Conservation (phyloP, 2,113 vertebrate species). For the Morone chrysops region DNA sequence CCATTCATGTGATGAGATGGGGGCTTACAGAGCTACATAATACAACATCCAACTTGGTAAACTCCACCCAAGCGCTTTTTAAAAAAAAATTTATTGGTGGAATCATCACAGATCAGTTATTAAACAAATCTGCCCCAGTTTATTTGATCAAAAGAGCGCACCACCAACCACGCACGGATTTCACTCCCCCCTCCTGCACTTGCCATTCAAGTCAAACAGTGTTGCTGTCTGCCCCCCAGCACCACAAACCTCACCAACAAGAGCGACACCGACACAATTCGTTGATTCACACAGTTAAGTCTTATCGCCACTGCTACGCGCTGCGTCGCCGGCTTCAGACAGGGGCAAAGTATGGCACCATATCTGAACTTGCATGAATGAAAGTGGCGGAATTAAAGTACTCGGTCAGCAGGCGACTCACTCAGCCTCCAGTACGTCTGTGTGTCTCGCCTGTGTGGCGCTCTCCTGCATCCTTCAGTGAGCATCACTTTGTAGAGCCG, state of each 20-base stretch:
- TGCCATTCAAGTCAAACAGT: constrained; percentile 52
- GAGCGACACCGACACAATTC: constrained; percentile 43
- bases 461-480: constrained; percentile 70
- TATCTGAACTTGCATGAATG: constrained; percentile 78
- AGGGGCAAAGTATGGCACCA: constrained; percentile 68
- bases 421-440: constrained; percentile 71
- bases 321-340: constrained; percentile 67
- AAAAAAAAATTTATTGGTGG: too few relatives aligned
- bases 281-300: constrained; percentile 17
- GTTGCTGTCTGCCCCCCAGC: constrained; percentile 3
- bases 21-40: constrained; percentile 2
- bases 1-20: constrained; percentile 45
- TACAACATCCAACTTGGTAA: constrained; percentile 33
- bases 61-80: constrained; percentile 31
- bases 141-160: constrained; percentile 34
- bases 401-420: constrained; percentile 77
- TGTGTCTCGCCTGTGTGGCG: constrained; percentile 59
- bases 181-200: constrained; percentile 48
- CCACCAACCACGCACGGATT: constrained; percentile 12
- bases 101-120: background rate
- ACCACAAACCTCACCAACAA: constrained; percentile 14
- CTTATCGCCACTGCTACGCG: constrained; percentile 38
- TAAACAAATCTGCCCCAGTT: background rate
- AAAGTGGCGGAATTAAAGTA: constrained; percentile 71
- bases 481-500: constrained; percentile 67